phyloP scores from a whole-genome alignment of 2,797 vertebrate genomes.

The Labeo calbasu region DNA sequence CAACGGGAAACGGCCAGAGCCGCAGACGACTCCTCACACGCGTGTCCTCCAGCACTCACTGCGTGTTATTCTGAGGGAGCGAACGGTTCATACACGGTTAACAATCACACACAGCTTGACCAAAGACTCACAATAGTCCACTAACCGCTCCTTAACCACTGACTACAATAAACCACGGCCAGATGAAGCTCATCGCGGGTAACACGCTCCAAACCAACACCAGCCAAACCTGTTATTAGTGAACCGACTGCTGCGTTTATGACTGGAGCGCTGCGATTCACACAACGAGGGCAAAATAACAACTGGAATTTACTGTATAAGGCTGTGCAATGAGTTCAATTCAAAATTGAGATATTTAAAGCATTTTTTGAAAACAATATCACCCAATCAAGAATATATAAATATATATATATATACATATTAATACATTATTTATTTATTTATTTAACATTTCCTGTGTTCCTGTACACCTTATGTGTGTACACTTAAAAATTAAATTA shows the following conservation, averaged over 20 bases:
- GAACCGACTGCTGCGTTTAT: background rate
- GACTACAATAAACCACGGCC: background rate
- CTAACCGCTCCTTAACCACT: background rate
- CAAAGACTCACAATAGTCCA: background rate
- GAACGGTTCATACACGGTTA: background rate
- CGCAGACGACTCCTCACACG: background rate
- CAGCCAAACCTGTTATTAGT: background rate
- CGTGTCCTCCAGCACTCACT: background rate
- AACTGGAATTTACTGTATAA: background rate
- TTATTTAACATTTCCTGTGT: background rate
- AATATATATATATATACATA: background rate
- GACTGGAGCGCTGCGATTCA: background rate
- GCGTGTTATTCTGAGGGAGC: background rate
- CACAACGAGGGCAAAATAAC: background rate
- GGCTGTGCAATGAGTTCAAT: background rate
- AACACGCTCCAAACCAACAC: background rate
- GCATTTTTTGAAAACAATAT: background rate
- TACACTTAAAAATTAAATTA: no score
- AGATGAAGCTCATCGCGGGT: background rate
- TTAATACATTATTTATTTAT: background rate
- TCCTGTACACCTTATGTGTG: no score
- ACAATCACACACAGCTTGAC: background rate
- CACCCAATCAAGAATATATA: background rate
- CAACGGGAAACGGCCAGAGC: slow-evolving; percentile 56
- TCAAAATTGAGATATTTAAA: background rate